These are phyloP conservation scores for Agrochola litura DNA, from an alignment of 2,888 invertebrate genomes.

Conservation along the genomic window DNA sequence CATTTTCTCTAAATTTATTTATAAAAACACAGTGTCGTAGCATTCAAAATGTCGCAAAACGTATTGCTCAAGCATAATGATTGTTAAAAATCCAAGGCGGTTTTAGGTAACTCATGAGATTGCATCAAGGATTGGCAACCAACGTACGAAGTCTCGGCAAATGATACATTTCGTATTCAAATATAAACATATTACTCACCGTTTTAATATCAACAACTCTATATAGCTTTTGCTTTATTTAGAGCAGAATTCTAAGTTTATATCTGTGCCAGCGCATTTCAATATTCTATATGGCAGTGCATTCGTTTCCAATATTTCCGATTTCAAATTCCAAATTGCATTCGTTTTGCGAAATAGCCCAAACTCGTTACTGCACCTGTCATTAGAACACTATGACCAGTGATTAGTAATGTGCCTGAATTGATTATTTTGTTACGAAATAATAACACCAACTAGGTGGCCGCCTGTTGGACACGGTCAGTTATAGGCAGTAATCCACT, in stretches of 20 bases:
- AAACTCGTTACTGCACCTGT: constrained; percentile 33
- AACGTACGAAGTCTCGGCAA: constrained; percentile 16
- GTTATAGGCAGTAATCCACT: constrained; percentile 80
- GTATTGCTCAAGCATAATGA: constrained; percentile 42
- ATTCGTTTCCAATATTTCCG: constrained; percentile 12
- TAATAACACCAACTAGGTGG: constrained; percentile 70
- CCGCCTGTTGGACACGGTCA: constrained; percentile 77
- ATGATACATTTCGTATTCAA: constrained; percentile 50
- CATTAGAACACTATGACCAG: constrained; percentile 57
- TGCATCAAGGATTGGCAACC: constrained; percentile 50
- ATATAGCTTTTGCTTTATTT: constrained; percentile 41
- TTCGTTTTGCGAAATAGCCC: constrained; percentile 42
- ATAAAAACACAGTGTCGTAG: constrained; percentile 33
- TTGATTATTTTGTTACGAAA: constrained; percentile 82
- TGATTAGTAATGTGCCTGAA: constrained; percentile 78
- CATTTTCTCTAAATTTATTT: constrained; percentile 32
- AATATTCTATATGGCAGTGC: constrained; percentile 9
- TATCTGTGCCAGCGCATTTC: constrained; percentile 9
- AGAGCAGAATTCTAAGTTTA: constrained; percentile 19
- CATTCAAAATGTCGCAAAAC: constrained; percentile 42
- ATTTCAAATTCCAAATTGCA: constrained; percentile 3
- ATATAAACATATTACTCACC: constrained; percentile 45
- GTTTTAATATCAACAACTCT: constrained; percentile 48
- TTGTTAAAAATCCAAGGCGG: constrained; percentile 50
- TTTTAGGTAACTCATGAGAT: constrained; percentile 51